phyloP scores from a whole-genome alignment of 1,140 invertebrate genomes.

The Agraylea sexmaculata region DNA sequence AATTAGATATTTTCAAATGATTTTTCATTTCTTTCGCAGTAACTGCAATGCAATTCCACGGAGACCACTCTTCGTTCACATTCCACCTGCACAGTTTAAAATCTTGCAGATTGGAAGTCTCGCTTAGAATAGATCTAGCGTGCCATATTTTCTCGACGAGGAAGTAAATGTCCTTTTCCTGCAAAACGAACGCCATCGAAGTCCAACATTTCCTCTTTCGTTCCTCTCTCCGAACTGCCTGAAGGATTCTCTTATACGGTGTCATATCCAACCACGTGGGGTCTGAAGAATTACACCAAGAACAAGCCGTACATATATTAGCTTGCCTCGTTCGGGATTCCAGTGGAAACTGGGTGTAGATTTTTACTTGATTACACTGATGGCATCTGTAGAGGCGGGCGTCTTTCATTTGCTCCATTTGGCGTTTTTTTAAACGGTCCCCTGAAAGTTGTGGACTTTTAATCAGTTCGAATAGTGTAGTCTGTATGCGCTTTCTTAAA shows the following conservation, averaged over 20 bases:
- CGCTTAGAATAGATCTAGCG: conserved; percentile 50
- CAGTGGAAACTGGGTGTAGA: conserved; percentile 38
- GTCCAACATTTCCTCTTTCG: conserved; percentile 40
- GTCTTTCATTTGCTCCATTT: conserved; percentile 38
- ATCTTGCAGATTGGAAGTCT: conserved; percentile 42
- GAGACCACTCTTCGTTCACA: conserved; percentile 48
- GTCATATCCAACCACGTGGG: conserved; percentile 43
- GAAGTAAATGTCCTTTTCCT: conserved; percentile 50
- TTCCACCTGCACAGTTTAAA: conserved; percentile 48
- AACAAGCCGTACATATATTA: conserved; percentile 40
- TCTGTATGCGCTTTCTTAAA: conserved; percentile 45
- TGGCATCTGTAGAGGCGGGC: conserved; percentile 39
- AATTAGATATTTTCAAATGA: conserved; percentile 41
- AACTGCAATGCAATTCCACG: conserved; percentile 61
- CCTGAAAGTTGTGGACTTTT: conserved; percentile 42
- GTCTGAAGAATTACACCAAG: conserved; percentile 38
- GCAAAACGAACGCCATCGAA: conserved; percentile 46
- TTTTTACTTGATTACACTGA: conserved; percentile 41
- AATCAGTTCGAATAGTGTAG: conserved; percentile 40
- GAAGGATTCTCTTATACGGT: conserved; percentile 48
- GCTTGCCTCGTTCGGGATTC: conserved; percentile 30
- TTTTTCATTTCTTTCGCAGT: conserved; percentile 50
- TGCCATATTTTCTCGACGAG: conserved; percentile 56
- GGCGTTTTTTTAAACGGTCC: conserved; percentile 37
- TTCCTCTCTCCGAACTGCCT: conserved; percentile 47